Evolutionary conservation across 2,888 invertebrate species (phyloP).

Genomic region (Synergus laeviventris): DNA sequence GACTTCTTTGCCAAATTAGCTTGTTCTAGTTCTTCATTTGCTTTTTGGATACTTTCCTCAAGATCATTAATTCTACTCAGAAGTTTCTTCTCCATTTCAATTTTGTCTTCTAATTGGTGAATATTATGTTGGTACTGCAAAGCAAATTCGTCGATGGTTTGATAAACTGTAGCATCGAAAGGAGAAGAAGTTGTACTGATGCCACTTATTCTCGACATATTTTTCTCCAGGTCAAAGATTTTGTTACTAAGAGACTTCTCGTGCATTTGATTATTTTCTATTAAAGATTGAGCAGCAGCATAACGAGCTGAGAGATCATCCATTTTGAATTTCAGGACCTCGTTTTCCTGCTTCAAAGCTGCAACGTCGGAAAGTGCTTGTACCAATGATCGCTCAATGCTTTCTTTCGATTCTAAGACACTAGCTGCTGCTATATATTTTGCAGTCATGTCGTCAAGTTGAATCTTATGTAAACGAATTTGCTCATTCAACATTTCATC

Average conservation of each 20-base stretch:
- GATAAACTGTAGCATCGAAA: constrained; percentile 70
- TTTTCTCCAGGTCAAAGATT: constrained; percentile 66
- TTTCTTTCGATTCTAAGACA: constrained; percentile 71
- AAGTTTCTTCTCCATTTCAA: constrained; percentile 76
- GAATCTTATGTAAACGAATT: constrained; percentile 67
- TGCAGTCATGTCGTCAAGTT: constrained; percentile 70
- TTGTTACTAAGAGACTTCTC: constrained; percentile 64
- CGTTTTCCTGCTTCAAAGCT: constrained; percentile 65
- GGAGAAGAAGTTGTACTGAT: constrained; percentile 64
- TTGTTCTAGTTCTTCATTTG: constrained; percentile 63
- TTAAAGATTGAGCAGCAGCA: constrained; percentile 65
- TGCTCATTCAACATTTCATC: constrained; percentile 65
- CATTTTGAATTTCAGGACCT: constrained; percentile 64
- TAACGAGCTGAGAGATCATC: constrained; percentile 68
- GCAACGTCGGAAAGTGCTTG: constrained; percentile 67
- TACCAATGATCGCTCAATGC: constrained; percentile 72
- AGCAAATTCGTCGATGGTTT: constrained; percentile 67
- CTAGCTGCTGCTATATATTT: constrained; percentile 68
- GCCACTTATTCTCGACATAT: constrained; percentile 66
- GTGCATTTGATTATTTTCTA: constrained; percentile 65
- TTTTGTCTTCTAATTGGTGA: constrained; percentile 69
- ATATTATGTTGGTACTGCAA: constrained; percentile 66
- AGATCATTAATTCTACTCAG: constrained; percentile 77
- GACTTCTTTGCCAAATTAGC: constrained; percentile 67
- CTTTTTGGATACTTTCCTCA: constrained; percentile 75